Conservation (phyloP, 2,113 vertebrate species). For the Illadopsis cleaveri region DNA sequence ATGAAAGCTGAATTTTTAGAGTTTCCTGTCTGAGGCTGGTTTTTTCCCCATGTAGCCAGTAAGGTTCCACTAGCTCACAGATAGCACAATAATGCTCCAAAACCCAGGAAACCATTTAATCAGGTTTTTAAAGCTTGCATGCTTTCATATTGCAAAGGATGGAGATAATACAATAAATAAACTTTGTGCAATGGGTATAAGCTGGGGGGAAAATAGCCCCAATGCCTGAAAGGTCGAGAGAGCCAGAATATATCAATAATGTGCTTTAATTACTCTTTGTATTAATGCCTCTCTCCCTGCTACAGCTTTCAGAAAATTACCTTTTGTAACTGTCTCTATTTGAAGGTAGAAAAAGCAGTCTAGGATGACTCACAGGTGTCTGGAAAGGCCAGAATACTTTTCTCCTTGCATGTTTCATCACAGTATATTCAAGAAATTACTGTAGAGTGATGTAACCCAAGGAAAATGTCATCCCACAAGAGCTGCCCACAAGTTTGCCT, state of each 20-base stretch:
- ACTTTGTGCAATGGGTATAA: neutral
- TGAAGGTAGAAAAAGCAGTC: neutral
- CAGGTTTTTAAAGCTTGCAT: neutral
- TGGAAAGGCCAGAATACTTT: slow-evolving; percentile 7
- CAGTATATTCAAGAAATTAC: neutral
- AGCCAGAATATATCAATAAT: neutral
- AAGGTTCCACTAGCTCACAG: neutral
- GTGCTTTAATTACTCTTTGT: neutral
- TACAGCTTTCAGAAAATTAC: neutral
- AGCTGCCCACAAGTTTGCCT: neutral
- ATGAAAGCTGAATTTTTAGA: neutral
- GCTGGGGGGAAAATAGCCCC: accelerated
- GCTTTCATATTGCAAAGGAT: neutral
- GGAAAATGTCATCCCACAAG: slow-evolving; percentile 8
- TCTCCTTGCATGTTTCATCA: neutral
- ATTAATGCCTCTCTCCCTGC: neutral
- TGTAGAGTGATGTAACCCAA: neutral
- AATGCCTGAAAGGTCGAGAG: neutral
- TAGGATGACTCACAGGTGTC: slow-evolving; percentile 36
- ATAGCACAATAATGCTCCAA: neutral
- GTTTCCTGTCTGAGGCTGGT: neutral
- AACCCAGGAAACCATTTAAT: neutral
- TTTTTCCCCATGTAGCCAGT: neutral
- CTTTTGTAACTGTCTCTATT: neutral
- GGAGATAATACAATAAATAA: neutral